Evolutionary conservation across 2,113 vertebrate species (phyloP).

Genomic region (rabbit (Oryctolagus cuniculus)): mOryCun1.1 NC_091433.1:8279501-8280000

Average conservation of each 20-base stretch:
- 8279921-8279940: too few species aligned
- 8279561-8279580: not conserved
- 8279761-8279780: not conserved
- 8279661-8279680: not conserved
- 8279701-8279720: not conserved
- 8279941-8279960: too few species aligned
- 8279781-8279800: not conserved
- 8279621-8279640: not conserved
- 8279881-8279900: too few species aligned
- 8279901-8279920: too few species aligned
- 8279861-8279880: too few species aligned
- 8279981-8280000: too few species aligned
- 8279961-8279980: too few species aligned
- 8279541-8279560: not conserved
- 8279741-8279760: not conserved
- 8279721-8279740: not conserved
- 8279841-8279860: not conserved
- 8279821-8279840: not conserved
- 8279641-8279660: not conserved
- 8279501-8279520: too few species aligned
- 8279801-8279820: not conserved
- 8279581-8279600: not conserved
- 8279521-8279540: not conserved
- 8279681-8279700: not conserved
- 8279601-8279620: conserved; percentile 13